Percentiles rank a stretch among this genome's conserved stretches.
These are phyloP conservation scores for Oscheius sp. DNA, from an alignment of 2,888 invertebrate genomes.

Conservation along the genomic window DNA sequence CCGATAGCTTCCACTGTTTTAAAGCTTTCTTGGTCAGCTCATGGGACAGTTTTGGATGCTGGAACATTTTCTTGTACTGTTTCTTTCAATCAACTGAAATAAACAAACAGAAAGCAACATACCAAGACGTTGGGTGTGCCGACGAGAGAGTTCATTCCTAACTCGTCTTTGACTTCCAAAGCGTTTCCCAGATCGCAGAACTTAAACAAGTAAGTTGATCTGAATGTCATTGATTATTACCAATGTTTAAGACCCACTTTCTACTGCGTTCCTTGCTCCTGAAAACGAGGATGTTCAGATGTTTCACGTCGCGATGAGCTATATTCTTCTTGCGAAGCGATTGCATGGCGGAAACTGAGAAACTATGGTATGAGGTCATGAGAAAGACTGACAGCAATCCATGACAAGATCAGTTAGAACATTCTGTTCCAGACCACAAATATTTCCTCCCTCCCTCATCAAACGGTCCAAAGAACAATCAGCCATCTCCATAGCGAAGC, in stretches of 20 bases:
- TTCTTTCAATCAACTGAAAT: too few species aligned
- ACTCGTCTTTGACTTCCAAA: conserved; percentile 28
- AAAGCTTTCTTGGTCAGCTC: conserved; percentile 33
- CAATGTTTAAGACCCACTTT: conserved; percentile 28
- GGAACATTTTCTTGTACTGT: neutral
- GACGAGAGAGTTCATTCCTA: conserved; percentile 50
- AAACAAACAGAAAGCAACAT: neutral
- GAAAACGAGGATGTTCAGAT: conserved; percentile 50
- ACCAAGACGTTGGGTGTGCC: conserved; percentile 50
- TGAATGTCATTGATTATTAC: neutral
- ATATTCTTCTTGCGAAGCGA: conserved; percentile 41
- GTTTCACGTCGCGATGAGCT: conserved; percentile 55
- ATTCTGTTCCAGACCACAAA: conserved; percentile 39
- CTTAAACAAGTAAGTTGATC: conserved; percentile 46
- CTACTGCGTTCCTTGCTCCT: conserved; percentile 16
- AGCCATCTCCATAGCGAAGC: conserved; percentile 53
- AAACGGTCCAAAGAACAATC: conserved; percentile 41
- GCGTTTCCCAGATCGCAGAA: conserved; percentile 53
- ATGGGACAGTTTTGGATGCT: conserved; percentile 45
- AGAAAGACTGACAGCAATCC: conserved; percentile 44
- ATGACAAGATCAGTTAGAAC: conserved; percentile 44
- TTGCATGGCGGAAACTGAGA: conserved; percentile 43
- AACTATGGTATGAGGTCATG: neutral
- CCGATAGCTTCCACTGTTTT: conserved; percentile 39
- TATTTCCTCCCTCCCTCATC: conserved; percentile 42